Base-by-base conservation (phyloP, 2,113 vertebrate species). In the Nipponia nippon region DNA sequence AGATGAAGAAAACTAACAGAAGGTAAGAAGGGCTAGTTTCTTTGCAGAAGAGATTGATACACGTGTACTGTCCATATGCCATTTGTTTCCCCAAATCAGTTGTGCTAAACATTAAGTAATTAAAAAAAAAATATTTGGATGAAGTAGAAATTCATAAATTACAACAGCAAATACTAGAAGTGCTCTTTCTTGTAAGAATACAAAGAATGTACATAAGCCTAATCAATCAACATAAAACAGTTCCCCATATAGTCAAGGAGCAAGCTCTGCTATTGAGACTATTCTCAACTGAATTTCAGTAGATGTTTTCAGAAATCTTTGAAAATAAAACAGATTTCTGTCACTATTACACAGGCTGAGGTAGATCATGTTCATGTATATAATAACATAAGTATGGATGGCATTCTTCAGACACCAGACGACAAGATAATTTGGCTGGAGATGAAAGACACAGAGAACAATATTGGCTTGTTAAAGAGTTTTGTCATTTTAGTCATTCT, bases 401-500 rank as follows among this genome's bases (percentile, higher is more conserved):
- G 19, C 47, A 82, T 78, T 95, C 56, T 78, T 86, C 71, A 95
- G 46, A 90, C 38, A 61, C 0, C 0, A 96, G 44, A 79, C 3
- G 5, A 77, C 38, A 87, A 67, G 52, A 65, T 65, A 78, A 95
- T 95, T 29, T 83, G 49, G 40, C 52, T 84, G 32, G 23, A 89
- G 30, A 79, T 4, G 4, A 87, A 92, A 91, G 53, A 72, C 19
- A 65, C 3, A 6, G 23, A 79, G 20, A 95, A 84, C 20, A 82
- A 84, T 50, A 92, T 3, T 83, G 66, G 27, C 34, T 79, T 94
- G 46, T 84, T 80, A 82, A 83, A 58, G 25, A 7, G 16, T 77
- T 93, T 69, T 87, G 52, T 91, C 56, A 76, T 85, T 82, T 87
- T 42, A 89, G 36, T 58, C 29, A 87, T 80, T 94, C 69, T 82